phyloP scores from a whole-genome alignment of 2,797 vertebrate genomes.

The Pristis pectinata region DNA sequence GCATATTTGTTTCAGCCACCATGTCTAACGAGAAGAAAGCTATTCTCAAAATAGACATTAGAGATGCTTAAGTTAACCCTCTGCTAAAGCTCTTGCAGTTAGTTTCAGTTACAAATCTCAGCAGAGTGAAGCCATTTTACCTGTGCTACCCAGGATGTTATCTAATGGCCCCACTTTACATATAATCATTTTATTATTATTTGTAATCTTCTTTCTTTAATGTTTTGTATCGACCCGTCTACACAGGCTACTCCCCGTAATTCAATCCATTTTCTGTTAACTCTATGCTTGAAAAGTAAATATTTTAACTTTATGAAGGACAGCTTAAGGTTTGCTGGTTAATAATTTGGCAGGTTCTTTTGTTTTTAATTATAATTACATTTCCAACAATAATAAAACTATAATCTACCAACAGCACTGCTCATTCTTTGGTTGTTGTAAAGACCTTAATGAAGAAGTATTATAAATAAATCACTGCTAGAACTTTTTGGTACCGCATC shows the following conservation, averaged over 20 bases:
- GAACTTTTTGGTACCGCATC: not conserved
- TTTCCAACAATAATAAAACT: not conserved
- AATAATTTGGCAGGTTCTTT: not conserved
- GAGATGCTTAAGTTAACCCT: not conserved
- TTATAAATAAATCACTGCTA: not conserved
- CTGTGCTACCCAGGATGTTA: not conserved
- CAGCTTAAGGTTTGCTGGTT: not conserved
- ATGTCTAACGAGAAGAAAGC: conserved; percentile 24
- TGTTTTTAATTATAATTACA: not conserved
- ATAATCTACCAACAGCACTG: not conserved
- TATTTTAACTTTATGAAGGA: not conserved
- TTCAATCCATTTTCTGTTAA: not conserved
- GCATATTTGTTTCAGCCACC: not conserved
- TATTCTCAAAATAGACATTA: conserved; percentile 14
- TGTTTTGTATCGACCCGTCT: not conserved
- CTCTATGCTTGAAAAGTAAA: not conserved
- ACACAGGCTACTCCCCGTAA: not conserved
- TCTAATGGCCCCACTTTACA: not conserved
- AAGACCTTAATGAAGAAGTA: not conserved
- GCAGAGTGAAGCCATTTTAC: not conserved
- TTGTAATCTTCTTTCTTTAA: not conserved
- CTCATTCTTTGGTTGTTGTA: not conserved
- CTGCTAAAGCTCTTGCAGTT: not conserved
- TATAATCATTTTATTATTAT: not conserved
- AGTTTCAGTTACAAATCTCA: not conserved